Evolutionary conservation across 2,113 vertebrate species (phyloP), one percentile per base, ranked within the genome.

Genomic region (Spermophilus dauricus): DNA sequence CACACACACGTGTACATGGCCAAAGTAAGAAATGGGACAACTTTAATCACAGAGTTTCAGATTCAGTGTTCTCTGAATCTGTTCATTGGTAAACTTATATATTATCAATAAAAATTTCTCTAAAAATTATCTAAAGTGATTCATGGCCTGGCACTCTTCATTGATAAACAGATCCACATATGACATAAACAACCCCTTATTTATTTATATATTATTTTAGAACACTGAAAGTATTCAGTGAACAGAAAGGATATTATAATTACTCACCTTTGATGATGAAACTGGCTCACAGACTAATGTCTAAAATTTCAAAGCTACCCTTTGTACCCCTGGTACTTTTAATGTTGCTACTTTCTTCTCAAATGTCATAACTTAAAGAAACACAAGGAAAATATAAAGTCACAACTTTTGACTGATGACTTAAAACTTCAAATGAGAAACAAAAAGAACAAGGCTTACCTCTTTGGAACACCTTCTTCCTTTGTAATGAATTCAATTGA

Each of bases 341-440:
- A 45, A 56, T 78, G 51, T 75, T 80, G 18, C 30, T 91, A 69
- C 12, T 87, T 96, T 83, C 45, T 86, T 56, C 16, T 63, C 28
- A 93, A 85, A 56, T 26, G 61, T 87, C 45, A 67, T 87, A 61
- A 65, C 48, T 78, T 80, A 63, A 96, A 89, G 70, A 80, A 45
- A 86, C 30, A 48, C 78, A 85, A 72, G 39, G 20, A 91, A 93
- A 85, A 89, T 13, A 61, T n/a, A n/a, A 86, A 93, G 32, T 75
- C 18, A 92, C 4, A 93, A 34, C 51, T 93, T 56, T 67, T 73
- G 32, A 86, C 73, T 83, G 75, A 84, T 37, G n/a, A 86, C 51
- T 86, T 63, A 84, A 87, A 76, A 63, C 67, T 86, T 86, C 32
- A 72, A 82, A 94, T 69, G 24, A 97, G 12, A 17, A 84, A 89